Conservation (phyloP, 2,113 vertebrate species). For the Aleadryas rufinucha region DNA sequence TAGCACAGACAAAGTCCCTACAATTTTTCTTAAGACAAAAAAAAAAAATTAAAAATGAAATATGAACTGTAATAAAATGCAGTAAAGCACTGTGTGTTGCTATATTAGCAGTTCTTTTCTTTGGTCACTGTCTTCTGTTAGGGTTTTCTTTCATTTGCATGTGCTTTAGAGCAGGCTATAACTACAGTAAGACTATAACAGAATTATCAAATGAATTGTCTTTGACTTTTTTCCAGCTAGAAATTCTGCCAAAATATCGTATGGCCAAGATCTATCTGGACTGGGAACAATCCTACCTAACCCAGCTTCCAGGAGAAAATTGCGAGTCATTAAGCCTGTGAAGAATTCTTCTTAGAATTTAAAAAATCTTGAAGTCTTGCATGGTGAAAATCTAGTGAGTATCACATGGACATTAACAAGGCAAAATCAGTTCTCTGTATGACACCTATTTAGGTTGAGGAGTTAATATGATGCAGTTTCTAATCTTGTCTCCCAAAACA, state of each 20-base stretch:
- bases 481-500: neutral
- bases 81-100: neutral
- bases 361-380: neutral
- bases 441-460: neutral
- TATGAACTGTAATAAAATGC: neutral
- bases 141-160: neutral
- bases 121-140: neutral
- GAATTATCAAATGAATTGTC: neutral
- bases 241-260: neutral
- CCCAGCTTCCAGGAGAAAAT: neutral
- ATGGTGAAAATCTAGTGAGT: neutral
- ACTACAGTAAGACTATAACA: neutral
- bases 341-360: neutral
- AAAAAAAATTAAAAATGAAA: neutral
- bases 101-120: neutral
- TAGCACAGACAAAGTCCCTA: neutral
- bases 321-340: accelerated
- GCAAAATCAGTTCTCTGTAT: neutral
- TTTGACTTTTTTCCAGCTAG: neutral
- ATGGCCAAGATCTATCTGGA: neutral
- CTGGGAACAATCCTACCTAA: neutral
- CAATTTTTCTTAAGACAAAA: neutral
- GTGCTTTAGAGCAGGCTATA: neutral
- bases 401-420: neutral
- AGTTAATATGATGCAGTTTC: neutral